Percentiles rank a stretch among this genome's conserved stretches.
Evolutionary conservation across 2,888 invertebrate genomes (phyloP).

Genomic region (Biston stratarius): DNA sequence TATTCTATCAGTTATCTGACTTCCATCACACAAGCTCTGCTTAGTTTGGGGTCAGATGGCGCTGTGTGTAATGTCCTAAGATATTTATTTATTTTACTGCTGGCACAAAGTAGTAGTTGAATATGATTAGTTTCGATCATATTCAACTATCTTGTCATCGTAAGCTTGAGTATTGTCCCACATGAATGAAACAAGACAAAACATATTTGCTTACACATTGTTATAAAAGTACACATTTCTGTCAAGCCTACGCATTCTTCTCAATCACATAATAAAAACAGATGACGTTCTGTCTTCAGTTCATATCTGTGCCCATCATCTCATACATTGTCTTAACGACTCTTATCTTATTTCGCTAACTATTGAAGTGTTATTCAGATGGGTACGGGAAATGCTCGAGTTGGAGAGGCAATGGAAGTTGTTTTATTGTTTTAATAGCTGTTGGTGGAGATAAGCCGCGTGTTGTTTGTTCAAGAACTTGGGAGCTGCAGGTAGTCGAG

Average conservation of each 20-base stretch:
- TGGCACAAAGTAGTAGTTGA: no score
- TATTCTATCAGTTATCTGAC: no score
- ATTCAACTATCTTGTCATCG: no score
- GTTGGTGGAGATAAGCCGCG: constrained; percentile 39
- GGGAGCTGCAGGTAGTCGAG: constrained; percentile 22
- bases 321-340: constrained; percentile 18
- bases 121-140: no score
- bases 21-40: no score
- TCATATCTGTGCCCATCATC: constrained; percentile 18
- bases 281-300: constrained; percentile 9
- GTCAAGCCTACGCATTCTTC: neutral
- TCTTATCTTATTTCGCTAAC: constrained; percentile 46
- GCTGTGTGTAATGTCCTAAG: no score
- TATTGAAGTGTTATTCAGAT: constrained; percentile 46
- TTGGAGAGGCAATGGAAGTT: constrained; percentile 43
- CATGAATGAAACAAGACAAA: neutral
- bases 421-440: constrained; percentile 48
- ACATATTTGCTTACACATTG: neutral
- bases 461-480: constrained; percentile 30
- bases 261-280: constrained; percentile 15
- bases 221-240: neutral
- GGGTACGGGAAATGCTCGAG: constrained; percentile 29
- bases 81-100: no score
- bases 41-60: no score
- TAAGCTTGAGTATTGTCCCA: no score